Evolutionary conservation across 2,113 vertebrate species (phyloP), one percentile per base, ranked within the genome.

Genomic region (Hylia prasina): DNA sequence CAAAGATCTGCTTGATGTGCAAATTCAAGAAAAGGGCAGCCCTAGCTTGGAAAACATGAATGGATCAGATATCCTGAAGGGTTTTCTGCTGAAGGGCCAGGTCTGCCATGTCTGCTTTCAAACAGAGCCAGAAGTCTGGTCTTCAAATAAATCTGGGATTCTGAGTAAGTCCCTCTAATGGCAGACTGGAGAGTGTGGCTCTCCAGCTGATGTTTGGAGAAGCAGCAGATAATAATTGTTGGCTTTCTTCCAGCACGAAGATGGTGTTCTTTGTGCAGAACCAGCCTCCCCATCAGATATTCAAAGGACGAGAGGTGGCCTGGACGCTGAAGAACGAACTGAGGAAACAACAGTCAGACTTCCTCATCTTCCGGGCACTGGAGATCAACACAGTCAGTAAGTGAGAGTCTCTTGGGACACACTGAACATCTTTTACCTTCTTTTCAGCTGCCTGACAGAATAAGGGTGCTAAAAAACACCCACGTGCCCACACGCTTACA

Each of bases 241-340:
- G 25, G 27, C 71, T 73, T 47, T 45, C 23, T 93, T 98, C 22
- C 98, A 99, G 99, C 94, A 99, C 99, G 48, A 99, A 99, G 92
- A 98, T 99, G 98, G 98, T 99, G 76, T 99, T 99, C 97, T 98
- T 99, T 96, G 99, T 99, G 77, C 99, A 98, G 40, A 99, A 98
- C 3, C 99, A 99, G 84, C 99, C 99, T 37, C 98, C 98, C 40
- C 98, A 98, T 77, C 98, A 99, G 86, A 98, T 99, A 31, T 98
- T 99, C 98, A 98, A 98, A 15, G 99, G 99, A 27, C 98, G 95
- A 54, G 98, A 99, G 48, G 98, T 99, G 39, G 99, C 99, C 83
- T 97, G 98, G 44, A 98, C 97, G 0, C 98, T 99, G 14, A 98
- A 98, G 65, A 99, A 98, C 18, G 99, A 99, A 39, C 97, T 99